Conservation (phyloP, 2,113 vertebrate genomes). For the Carettochelys insculpta region DNA sequence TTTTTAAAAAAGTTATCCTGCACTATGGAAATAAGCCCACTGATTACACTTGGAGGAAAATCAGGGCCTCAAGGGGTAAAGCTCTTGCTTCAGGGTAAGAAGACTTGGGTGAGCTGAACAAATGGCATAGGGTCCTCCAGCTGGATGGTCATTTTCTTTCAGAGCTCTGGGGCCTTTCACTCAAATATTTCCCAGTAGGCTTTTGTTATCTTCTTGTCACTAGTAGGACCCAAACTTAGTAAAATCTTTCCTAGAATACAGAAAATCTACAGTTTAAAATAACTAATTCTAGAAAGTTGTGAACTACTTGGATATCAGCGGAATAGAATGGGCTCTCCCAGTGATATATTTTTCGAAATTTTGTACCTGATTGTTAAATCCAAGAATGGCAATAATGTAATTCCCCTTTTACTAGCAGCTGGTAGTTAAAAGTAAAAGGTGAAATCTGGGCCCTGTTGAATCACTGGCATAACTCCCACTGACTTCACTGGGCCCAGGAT, state of each 20-base stretch:
- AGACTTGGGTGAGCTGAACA: constrained; percentile 51
- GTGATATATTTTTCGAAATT: neutral
- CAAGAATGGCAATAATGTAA: neutral
- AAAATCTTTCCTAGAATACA: constrained; percentile 1
- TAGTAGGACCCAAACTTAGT: constrained; percentile 38
- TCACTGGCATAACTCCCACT: neutral
- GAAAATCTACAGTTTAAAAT: neutral
- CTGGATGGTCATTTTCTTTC: constrained; percentile 26
- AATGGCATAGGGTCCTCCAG: constrained; percentile 48
- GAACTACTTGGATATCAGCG: neutral
- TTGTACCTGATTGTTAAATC: constrained; percentile 15
- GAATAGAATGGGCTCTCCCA: neutral
- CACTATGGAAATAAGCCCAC: neutral
- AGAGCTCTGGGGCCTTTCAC: constrained; percentile 41
- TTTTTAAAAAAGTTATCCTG: neutral
- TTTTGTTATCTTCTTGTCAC: constrained; percentile 30
- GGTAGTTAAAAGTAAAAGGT: constrained; percentile 10
- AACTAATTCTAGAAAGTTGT: neutral
- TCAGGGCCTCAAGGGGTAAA: constrained; percentile 25
- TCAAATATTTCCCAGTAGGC: neutral
- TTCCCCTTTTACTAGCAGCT: neutral
- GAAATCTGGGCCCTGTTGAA: neutral
- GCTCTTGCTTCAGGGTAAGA: constrained; percentile 32
- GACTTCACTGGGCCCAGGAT: constrained; percentile 11
- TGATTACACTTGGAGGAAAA: neutral